Base-by-base conservation (phyloP, 2,113 vertebrate genomes). In the Grus americana region DNA sequence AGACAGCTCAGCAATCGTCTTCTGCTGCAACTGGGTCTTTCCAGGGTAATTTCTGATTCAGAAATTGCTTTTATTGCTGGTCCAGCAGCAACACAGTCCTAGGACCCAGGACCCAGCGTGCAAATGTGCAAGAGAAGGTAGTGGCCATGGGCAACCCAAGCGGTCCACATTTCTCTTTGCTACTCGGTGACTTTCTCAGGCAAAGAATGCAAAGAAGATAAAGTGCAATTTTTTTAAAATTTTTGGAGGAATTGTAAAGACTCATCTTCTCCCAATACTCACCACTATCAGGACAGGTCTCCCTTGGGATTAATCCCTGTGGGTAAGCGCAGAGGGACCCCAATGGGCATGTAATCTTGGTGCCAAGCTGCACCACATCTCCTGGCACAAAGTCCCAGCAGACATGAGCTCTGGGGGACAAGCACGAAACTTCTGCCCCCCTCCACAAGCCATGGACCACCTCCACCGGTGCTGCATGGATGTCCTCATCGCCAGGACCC, bases 291-390 rank as follows among this genome's bases (percentile, higher is more conserved):
- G 47, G 68, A 57, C 3, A 2, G 83, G 38, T 52, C 16, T 42
- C 44, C 57, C 57, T 54, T 36, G 38, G 38, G 42, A 79, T 5
- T 57, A 29, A 55, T 40, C 72, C 46, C 17, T 6, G 32, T 5
- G 18, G 29, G 30, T 27, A 36, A 75, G 44, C 1, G 11, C 57
- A 47, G 26, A n/a, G 44, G 27, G 66, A 83, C 67, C 8, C 11
- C n/a, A 44, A 54, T 1, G 8, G 62, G 21, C n/a, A 62, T 1
- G 0, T n/a, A 50, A 40, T 36, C 24, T 34, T 4, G 52, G 38
- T 19, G 26, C 34, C 21, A 26, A 17, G 40, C 74, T 66, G 81
- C 67, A 46, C 49, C 76, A 40, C 3, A 1, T 36, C 78, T 83
- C 26, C 81, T 73, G 46, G n/a, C 44, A 80, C 30, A 47, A 78